Evolutionary conservation across 1,140 invertebrate species (phyloP).

Genomic region (Nomia melanderi): DNA sequence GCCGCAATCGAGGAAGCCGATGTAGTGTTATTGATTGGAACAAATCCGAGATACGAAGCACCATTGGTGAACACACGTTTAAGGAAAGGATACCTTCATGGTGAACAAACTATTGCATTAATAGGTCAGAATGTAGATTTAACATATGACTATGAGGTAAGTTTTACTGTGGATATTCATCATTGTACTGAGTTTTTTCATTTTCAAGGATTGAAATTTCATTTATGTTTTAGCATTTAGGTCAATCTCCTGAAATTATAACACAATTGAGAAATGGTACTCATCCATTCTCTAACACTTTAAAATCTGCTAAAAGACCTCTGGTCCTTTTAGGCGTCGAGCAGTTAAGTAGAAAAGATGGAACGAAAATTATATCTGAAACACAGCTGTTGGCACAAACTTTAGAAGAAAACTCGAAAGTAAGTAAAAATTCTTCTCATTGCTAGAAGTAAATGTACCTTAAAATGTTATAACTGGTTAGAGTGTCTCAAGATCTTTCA

Average conservation of each 20-base stretch:
- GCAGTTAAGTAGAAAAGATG: constrained; percentile 90
- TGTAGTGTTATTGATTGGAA: constrained; percentile 95
- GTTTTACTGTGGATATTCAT: constrained; percentile 25
- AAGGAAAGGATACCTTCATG: constrained; percentile 94
- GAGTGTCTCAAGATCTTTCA: background rate
- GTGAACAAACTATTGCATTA: constrained; percentile 89
- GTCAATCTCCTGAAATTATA: constrained; percentile 88
- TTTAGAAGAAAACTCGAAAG: constrained; percentile 79
- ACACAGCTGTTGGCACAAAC: constrained; percentile 87
- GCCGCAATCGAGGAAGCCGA: constrained; percentile 95
- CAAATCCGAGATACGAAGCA: constrained; percentile 99
- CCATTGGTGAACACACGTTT: constrained; percentile 97
- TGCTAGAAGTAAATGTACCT: constrained; percentile 10
- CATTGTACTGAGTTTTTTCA: constrained; percentile 17
- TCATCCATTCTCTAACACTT: constrained; percentile 88
- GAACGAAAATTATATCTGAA: constrained; percentile 88
- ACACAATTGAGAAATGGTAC: constrained; percentile 87
- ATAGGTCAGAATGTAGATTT: constrained; percentile 96
- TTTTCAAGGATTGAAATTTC: constrained; percentile 38
- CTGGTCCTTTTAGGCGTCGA: constrained; percentile 95
- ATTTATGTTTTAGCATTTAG: constrained; percentile 86
- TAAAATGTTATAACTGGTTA: background rate
- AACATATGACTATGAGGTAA: constrained; percentile 94
- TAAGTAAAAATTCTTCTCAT: constrained; percentile 42
- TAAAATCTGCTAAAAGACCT: constrained; percentile 92